These are phyloP conservation scores for Oscheius sp. DNA, from an alignment of 2,888 invertebrate species.

Conservation along the genomic window DNA sequence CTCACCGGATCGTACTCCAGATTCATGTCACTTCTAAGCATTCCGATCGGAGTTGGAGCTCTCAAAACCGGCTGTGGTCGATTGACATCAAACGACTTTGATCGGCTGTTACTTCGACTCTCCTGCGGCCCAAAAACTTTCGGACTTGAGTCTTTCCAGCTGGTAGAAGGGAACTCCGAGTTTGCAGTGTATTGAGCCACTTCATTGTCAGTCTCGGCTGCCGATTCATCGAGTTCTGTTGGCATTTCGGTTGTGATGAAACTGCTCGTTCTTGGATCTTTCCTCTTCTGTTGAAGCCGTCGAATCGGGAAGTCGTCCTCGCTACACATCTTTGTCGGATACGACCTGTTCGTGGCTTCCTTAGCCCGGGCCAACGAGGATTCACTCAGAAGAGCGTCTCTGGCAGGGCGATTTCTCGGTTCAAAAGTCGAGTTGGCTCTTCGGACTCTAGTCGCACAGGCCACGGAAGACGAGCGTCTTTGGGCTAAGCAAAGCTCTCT, in stretches of 20 bases:
- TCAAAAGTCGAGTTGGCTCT: conserved; percentile 33
- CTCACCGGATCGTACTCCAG: neutral
- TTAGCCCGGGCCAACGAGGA: conserved; percentile 14
- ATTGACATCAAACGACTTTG: conserved; percentile 14
- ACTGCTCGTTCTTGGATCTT: neutral
- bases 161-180: neutral
- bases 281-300: conserved; percentile 6
- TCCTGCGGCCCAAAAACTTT: conserved; percentile 33
- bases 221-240: conserved; percentile 9
- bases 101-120: conserved; percentile 17
- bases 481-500: neutral
- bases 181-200: conserved; percentile 32
- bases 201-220: conserved; percentile 24
- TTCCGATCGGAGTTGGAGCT: conserved; percentile 20
- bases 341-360: conserved; percentile 49
- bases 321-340: conserved; percentile 49
- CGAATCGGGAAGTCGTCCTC: conserved; percentile 47
- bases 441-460: conserved; percentile 13
- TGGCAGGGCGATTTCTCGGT: neutral
- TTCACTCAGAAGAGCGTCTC: conserved; percentile 20
- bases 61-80: conserved; percentile 12
- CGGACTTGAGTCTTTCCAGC: conserved; percentile 30
- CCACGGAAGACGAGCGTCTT: conserved; percentile 10
- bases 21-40: neutral
- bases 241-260: neutral